Conservation (phyloP, 2,113 vertebrate genomes). For the Sisor rabdophorus region DNA sequence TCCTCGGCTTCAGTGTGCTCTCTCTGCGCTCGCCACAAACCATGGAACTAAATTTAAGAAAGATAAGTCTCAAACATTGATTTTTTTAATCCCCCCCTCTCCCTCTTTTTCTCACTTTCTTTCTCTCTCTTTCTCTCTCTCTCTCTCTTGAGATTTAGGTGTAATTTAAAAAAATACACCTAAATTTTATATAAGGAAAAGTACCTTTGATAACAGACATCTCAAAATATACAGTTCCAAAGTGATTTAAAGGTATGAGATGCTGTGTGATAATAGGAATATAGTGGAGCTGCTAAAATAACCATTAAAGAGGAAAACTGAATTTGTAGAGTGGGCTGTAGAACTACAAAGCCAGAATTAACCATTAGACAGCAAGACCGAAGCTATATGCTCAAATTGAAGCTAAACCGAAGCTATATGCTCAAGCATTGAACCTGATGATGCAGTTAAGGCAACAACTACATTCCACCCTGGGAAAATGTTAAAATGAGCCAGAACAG, state of each 20-base stretch:
- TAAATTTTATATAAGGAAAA: too few relatives aligned
- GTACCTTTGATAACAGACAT: constrained; percentile 40
- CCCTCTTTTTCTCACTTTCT: constrained; percentile 73
- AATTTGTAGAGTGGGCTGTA: background rate
- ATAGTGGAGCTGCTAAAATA: background rate
- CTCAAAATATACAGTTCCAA: background rate
- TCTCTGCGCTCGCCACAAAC: constrained; percentile 75
- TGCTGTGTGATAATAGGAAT: background rate
- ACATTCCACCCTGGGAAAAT: too few relatives aligned
- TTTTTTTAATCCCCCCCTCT: constrained; percentile 73
- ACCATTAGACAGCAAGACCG: background rate
- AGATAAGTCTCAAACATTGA: constrained; percentile 80
- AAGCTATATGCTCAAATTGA: background rate
- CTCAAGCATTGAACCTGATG: too few relatives aligned
- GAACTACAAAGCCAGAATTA: background rate
- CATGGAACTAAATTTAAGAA: constrained; percentile 78
- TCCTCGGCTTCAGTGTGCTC: constrained; percentile 78
- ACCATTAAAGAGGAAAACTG: background rate
- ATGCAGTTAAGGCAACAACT: too few relatives aligned
- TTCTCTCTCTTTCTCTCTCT: constrained; percentile 15
- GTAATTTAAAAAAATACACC: too few relatives aligned
- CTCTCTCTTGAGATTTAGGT: constrained; percentile 53
- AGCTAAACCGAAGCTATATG: background rate
- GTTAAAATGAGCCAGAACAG: too few relatives aligned
- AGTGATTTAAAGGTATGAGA: background rate